Evolutionary conservation across 2,797 vertebrate species (phyloP), one percentile per base, ranked within the genome.

Genomic region (Chelon auratus): DNA sequence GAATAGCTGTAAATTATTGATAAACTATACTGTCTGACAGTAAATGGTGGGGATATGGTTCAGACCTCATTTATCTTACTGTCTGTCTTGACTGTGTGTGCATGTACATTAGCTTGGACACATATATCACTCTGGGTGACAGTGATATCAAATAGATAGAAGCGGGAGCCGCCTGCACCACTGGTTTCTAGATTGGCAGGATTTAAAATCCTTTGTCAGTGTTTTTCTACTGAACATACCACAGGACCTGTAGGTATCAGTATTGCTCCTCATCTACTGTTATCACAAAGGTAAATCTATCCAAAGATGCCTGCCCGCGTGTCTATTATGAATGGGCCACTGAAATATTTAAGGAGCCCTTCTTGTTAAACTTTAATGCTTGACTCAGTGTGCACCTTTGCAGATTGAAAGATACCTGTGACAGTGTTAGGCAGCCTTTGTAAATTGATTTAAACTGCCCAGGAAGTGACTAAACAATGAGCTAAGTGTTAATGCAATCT

Each of bases 281-380:
- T 78, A 77, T 80, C 70, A 72, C 76, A 68, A 78, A 72, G 70
- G 62, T 78, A 78, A 84, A 82, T 78, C 75, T 69, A 75, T 66
- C 68, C 45, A 51, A n/a, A 53, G 77, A 30, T 36, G 26, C 68
- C 68, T 75, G 84, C 86, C 59, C 65, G 60, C 82, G 65, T 78
- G 58, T 87, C 55, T 81, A 76, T 89, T 80, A 89, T 85, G 70
- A 88, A 89, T 76, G 63, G 53, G 68, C 43, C 26, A 3, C 73
- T 92, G 11, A 91, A 91, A 93, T 87, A 92, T 93, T 90, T 78
- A 89, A 54, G 66, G 18, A 69, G 67, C 33, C 68, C 63, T 51
- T 12, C 55, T 53, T 47, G 73, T 92, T 78, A 92, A 92, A 84
- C 71, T 88, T 85, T 87, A 80, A 92, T 88, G 81, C 45, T 33